phyloP scores from a whole-genome alignment of 2,888 invertebrate genomes.

The Ochropleura plecta region DNA sequence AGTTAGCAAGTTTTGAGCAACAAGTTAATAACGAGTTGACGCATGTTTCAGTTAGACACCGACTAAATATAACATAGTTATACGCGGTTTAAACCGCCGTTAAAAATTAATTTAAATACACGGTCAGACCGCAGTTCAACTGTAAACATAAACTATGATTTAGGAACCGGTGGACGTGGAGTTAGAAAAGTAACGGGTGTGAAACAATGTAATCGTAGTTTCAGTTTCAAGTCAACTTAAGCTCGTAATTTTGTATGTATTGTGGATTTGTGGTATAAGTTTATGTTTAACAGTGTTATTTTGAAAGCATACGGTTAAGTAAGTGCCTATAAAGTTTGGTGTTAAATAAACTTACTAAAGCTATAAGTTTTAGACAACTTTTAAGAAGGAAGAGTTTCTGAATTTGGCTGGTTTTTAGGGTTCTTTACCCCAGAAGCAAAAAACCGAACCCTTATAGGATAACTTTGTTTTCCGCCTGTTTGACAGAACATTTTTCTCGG shows the following conservation, averaged over 20 bases:
- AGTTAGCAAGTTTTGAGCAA: slow-evolving; percentile 37
- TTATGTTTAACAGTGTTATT: slow-evolving; percentile 21
- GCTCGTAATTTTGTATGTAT: slow-evolving; percentile 38
- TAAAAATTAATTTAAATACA: slow-evolving; percentile 46
- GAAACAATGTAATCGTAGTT: slow-evolving; percentile 58
- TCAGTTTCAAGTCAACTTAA: slow-evolving; percentile 15
- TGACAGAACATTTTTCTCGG: no score
- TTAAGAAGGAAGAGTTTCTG: no score
- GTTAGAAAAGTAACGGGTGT: slow-evolving; percentile 42
- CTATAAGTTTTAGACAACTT: no score
- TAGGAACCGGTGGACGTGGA: slow-evolving; percentile 29
- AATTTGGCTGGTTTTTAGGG: no score
- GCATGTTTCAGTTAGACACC: slow-evolving; percentile 8
- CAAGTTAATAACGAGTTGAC: slow-evolving; percentile 20
- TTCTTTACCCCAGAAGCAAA: no score
- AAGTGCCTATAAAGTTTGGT: neutral
- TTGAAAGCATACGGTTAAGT: neutral
- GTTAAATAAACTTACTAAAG: neutral
- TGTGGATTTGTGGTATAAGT: slow-evolving; percentile 17
- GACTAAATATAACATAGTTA: neutral
- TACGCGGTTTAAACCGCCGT: slow-evolving; percentile 29
- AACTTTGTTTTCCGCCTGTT: no score
- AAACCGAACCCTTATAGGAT: no score
- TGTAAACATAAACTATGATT: slow-evolving; percentile 57
- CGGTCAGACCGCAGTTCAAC: slow-evolving; percentile 36